Base-by-base conservation (phyloP, 2,888 invertebrate genomes). In the Linnaemya vulpina region DNA sequence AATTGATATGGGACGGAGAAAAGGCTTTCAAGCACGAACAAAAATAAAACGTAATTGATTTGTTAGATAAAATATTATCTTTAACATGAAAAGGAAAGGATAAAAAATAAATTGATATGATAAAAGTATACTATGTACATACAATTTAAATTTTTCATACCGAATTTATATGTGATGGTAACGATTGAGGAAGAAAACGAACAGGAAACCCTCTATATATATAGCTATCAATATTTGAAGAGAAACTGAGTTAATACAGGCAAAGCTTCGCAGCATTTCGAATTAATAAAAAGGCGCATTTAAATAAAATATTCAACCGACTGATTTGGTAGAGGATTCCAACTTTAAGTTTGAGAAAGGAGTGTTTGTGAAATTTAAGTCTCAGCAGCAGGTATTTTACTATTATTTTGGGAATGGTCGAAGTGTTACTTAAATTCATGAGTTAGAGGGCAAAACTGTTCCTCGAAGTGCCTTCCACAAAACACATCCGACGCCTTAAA, bases 31-130 rank as follows among this genome's bases (percentile, higher is more conserved):
- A 60, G 35, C 71, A 49, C 53, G 30, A 2, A 30, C 30, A 3
- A 38, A 60, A 58, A 30, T 51, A 67, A 51, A 55, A 79, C 71
- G 68, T 78, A 85, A 85, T 85, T 85, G 85, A 85, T 82, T 78
- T 85, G 78, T 85, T 82, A 85, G 82, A 85, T 85, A 85, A 85
- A 85, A 75, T 85, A 85, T 85, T 85, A 85, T 85, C 85, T 74
- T 65, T 15, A 85, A 85, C 85, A 85, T 82, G 85, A 71, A 51
- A 68, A 63, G 53, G 15, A 68, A 78, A 78, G 53, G 20, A 0
- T 22, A 67, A n/a, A 1, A 49, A 67, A 25, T 49, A 68, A 51
- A 51, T 46, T 65, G 70, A 82, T 65, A 43, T 76, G 76, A 71
- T 82, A 82, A 82, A 49, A 40, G 30, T 51, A 13, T 55, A 67